Conservation (phyloP, 1,140 invertebrate genomes). For the Cyphomyrmex costatus region DNA sequence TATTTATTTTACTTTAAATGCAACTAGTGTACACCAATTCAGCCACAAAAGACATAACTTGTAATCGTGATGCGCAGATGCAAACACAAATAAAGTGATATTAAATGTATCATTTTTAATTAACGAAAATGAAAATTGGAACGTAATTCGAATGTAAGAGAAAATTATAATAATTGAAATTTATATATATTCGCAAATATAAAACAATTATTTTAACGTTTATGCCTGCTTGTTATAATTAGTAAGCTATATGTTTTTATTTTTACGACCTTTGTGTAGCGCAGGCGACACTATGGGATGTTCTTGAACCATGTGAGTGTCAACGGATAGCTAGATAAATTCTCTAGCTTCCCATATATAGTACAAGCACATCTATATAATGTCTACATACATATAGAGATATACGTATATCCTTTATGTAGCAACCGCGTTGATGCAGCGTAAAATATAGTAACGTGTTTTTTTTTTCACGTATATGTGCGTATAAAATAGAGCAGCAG, state of each 20-base stretch:
- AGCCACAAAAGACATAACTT: no score
- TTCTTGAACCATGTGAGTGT: slow-evolving; percentile 47
- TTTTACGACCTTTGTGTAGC: slow-evolving; percentile 39
- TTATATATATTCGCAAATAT: neutral
- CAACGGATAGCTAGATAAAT: slow-evolving; percentile 40
- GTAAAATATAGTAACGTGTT: slow-evolving; percentile 7
- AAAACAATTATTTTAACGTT: neutral
- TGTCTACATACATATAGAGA: slow-evolving; percentile 1
- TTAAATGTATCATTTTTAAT: no score
- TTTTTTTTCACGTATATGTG: neutral
- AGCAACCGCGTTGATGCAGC: neutral
- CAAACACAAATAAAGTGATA: no score
- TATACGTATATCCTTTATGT: neutral
- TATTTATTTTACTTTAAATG: no score
- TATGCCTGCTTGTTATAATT: neutral
- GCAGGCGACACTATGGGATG: neutral
- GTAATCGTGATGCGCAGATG: neutral
- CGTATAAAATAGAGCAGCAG: neutral
- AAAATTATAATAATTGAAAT: no score
- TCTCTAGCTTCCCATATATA: slow-evolving; percentile 24
- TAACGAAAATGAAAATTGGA: no score
- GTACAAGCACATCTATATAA: slow-evolving; percentile 2
- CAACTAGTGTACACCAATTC: no score
- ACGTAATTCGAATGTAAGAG: no score
- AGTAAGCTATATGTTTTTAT: slow-evolving; percentile 34